These are phyloP conservation scores for Zoanthus gigantus DNA, from an alignment of 92 coral and sea anemone genomes.

Conservation along the genomic window DNA sequence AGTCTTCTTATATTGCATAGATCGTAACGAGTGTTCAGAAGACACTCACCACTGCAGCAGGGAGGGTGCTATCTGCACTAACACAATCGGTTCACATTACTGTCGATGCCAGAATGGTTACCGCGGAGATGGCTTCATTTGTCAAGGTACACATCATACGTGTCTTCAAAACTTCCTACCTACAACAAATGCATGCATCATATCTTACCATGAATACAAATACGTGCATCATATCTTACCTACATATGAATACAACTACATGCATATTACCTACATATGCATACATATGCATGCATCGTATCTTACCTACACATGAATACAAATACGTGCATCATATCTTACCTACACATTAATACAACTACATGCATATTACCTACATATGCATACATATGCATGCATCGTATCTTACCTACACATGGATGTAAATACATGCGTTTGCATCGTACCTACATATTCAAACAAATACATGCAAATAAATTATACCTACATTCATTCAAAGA, in stretches of 20 bases:
- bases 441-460: not conserved
- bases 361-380: not conserved
- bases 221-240: not conserved
- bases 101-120: slow-evolving; percentile 58
- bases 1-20: slow-evolving; percentile 38
- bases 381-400: not conserved
- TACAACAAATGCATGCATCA: not conserved
- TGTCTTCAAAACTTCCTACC: too few species aligned
- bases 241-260: not conserved
- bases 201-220: not conserved
- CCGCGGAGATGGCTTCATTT: slow-evolving; percentile 57
- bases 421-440: not conserved
- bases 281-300: not conserved
- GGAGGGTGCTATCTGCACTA: slow-evolving; percentile 56
- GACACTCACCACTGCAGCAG: slow-evolving; percentile 47
- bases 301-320: not conserved
- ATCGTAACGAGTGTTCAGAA: slow-evolving; percentile 61
- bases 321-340: not conserved
- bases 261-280: not conserved
- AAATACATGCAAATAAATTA: not conserved
- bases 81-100: slow-evolving; percentile 59
- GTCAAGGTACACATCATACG: slow-evolving; percentile 48
- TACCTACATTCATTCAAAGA: not conserved
- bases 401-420: not conserved
- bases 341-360: not conserved